phyloP scores from a whole-genome alignment of 2,888 invertebrate species.

The Dasypolia templi region DNA sequence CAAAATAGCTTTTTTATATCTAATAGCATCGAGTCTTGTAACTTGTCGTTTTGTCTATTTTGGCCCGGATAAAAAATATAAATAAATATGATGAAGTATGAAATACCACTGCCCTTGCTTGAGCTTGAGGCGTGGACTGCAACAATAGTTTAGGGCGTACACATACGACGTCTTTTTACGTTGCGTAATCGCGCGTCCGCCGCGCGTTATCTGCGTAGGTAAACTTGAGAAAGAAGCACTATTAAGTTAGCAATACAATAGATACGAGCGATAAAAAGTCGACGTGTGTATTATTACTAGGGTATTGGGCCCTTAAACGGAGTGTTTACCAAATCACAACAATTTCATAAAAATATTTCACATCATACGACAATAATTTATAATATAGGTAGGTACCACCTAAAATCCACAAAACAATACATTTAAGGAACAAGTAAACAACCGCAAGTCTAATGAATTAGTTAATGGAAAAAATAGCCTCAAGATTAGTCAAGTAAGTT shows the following conservation, averaged over 20 bases:
- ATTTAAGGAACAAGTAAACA: no score
- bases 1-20: constrained; percentile 15
- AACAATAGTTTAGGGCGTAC: not conserved
- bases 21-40: not conserved
- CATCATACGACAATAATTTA: constrained; percentile 5
- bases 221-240: not conserved
- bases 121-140: not conserved
- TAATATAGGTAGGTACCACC: not conserved
- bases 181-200: not conserved
- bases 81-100: not conserved
- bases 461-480: constrained; percentile 11
- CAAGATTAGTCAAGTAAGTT: not conserved
- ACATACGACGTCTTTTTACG: not conserved
- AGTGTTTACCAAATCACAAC: not conserved
- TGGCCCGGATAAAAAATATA: no score
- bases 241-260: no score
- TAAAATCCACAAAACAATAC: not conserved
- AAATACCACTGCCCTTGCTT: not conserved
- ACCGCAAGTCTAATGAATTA: not conserved
- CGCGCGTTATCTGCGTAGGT: not conserved
- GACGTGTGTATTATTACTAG: not conserved
- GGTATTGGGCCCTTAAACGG: not conserved
- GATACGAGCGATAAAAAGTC: not conserved
- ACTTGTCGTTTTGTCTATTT: not conserved
- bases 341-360: not conserved